Percentiles rank a stretch among this genome's conserved stretches.
Conservation (phyloP, 2,888 invertebrate genomes). For the Cosmorhoe ocellata region DNA sequence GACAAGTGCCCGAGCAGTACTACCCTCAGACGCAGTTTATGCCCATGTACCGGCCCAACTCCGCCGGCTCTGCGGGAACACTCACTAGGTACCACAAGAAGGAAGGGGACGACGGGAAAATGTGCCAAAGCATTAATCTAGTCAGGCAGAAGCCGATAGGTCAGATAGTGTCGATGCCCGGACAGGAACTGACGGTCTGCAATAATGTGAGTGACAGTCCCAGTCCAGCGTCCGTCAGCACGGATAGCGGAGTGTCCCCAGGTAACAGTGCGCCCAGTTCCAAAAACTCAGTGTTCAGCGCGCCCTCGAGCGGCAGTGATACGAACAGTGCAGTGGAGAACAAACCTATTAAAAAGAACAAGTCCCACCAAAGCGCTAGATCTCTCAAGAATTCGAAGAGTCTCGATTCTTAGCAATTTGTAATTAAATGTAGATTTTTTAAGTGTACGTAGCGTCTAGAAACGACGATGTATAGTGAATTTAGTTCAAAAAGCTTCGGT, state of each 20-base stretch:
- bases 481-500: slow-evolving; percentile 54
- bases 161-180: slow-evolving; percentile 73
- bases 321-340: slow-evolving; percentile 51
- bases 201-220: slow-evolving; percentile 71
- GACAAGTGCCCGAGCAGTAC: slow-evolving; percentile 71
- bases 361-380: slow-evolving; percentile 57
- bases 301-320: slow-evolving; percentile 51
- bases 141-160: slow-evolving; percentile 78
- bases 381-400: slow-evolving; percentile 77
- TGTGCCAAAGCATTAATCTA: slow-evolving; percentile 81
- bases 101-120: slow-evolving; percentile 56
- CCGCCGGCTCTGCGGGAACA: slow-evolving; percentile 76
- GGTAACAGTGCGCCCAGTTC: slow-evolving; percentile 70
- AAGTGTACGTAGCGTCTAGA: slow-evolving; percentile 72
- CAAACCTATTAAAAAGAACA: slow-evolving; percentile 62
- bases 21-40: slow-evolving; percentile 72
- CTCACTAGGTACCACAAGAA: slow-evolving; percentile 74
- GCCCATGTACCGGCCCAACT: slow-evolving; percentile 73
- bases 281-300: slow-evolving; percentile 64
- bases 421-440: slow-evolving; percentile 82
- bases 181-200: slow-evolving; percentile 74
- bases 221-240: slow-evolving; percentile 72
- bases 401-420: slow-evolving; percentile 76
- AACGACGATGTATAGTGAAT: slow-evolving; percentile 58
- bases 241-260: slow-evolving; percentile 73